Evolutionary conservation across 2,797 vertebrate species (phyloP).

Genomic region (Liasis olivaceus): DNA sequence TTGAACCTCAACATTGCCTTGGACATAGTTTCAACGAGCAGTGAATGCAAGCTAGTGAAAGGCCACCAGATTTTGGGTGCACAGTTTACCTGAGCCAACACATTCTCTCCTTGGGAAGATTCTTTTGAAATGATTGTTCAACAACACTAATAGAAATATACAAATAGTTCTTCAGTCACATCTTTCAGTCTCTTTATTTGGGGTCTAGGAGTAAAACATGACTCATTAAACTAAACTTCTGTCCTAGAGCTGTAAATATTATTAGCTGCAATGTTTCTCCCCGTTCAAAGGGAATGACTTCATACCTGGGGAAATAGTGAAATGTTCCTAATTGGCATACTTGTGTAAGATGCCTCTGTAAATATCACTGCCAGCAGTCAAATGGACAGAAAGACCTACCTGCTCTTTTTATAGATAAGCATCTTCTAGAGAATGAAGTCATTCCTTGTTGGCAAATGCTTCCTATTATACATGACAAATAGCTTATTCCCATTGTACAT

Average conservation of each 20-base stretch:
- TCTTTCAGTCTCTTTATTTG: constrained; percentile 34
- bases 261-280: constrained; percentile 23
- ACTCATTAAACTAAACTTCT: constrained; percentile 44
- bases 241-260: constrained; percentile 34
- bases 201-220: constrained; percentile 37
- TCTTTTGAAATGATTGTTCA: constrained; percentile 41
- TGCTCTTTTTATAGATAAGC: background rate
- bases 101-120: constrained; percentile 29
- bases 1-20: background rate
- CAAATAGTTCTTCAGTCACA: constrained; percentile 18
- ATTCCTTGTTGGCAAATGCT: constrained; percentile 11
- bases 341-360: background rate
- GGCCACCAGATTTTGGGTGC: constrained; percentile 8
- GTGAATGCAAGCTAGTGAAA: background rate
- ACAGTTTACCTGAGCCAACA: background rate
- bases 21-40: background rate
- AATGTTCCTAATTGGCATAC: constrained; percentile 15
- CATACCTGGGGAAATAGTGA: background rate
- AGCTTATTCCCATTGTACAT: background rate
- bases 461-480: background rate
- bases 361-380: constrained; percentile 16
- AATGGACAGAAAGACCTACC: background rate
- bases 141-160: constrained; percentile 5
- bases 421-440: background rate
- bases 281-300: constrained; percentile 31